A percentile compares a stretch with the other conserved stretches of the same genome.
These are phyloP conservation scores for Smithornis capensis DNA, from an alignment of 2,113 vertebrate genomes.

Conservation along the genomic window DNA sequence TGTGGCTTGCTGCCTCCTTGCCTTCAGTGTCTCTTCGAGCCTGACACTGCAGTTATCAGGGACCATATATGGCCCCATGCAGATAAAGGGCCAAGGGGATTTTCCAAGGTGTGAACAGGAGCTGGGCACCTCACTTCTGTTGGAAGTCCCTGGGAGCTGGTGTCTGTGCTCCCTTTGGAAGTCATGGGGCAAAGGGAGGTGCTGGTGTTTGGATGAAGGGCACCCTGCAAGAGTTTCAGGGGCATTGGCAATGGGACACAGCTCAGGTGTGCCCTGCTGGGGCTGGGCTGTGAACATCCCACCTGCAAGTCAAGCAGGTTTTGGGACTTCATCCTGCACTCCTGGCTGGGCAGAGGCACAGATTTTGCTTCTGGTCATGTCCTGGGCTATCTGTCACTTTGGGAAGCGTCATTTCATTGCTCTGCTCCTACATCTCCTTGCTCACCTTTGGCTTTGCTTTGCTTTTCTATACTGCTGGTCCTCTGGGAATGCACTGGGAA, in stretches of 20 bases:
- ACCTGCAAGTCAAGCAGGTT: background rate
- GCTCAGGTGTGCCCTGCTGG: background rate
- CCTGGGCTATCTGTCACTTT: background rate
- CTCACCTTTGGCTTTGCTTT: background rate
- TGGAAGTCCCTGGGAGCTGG: background rate
- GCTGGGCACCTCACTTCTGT: background rate
- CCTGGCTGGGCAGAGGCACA: background rate
- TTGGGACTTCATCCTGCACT: background rate
- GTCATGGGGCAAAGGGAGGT: background rate
- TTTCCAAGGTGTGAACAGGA: background rate
- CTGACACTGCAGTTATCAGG: background rate
- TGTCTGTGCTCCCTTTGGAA: background rate
- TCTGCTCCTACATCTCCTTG: background rate
- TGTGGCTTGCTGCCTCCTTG: background rate
- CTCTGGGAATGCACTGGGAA: background rate
- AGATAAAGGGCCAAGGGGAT: background rate
- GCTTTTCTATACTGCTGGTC: background rate
- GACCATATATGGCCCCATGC: background rate
- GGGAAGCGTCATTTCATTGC: background rate
- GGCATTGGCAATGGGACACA: background rate
- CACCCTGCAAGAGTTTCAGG: background rate
- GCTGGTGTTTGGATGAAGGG: rapidly evolving
- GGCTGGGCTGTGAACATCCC: background rate
- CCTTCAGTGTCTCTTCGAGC: background rate
- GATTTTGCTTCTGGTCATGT: background rate